These are phyloP conservation scores for Sparidentex hasta DNA, from an alignment of 2,797 vertebrate genomes.

Conservation along the genomic window DNA sequence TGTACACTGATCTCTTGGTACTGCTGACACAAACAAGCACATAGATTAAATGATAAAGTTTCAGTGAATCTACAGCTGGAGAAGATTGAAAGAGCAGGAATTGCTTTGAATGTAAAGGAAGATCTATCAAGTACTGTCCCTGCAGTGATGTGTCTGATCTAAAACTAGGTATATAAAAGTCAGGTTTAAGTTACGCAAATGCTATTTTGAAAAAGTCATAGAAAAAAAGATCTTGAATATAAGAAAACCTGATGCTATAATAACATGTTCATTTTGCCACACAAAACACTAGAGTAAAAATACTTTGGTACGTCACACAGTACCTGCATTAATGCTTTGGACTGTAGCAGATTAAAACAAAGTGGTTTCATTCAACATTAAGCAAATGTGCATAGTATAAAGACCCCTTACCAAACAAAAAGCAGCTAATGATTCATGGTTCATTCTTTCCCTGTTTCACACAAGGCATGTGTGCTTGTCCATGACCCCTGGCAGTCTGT, in stretches of 20 bases:
- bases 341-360: slow-evolving; percentile 30
- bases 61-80: not conserved
- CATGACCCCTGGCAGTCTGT: not conserved
- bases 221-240: not conserved
- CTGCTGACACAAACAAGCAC: slow-evolving; percentile 21
- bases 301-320: slow-evolving; percentile 42
- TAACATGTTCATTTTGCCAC: slow-evolving; percentile 13
- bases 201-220: not conserved
- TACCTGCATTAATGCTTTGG: slow-evolving; percentile 31
- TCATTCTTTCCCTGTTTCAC: slow-evolving; percentile 21
- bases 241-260: slow-evolving; percentile 15
- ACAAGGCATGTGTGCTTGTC: slow-evolving; percentile 20
- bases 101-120: not conserved
- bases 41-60: not conserved
- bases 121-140: not conserved
- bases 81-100: not conserved
- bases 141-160: not conserved
- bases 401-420: slow-evolving; percentile 11
- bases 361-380: slow-evolving; percentile 25
- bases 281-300: slow-evolving; percentile 43
- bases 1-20: slow-evolving; percentile 31
- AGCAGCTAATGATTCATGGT: slow-evolving; percentile 36
- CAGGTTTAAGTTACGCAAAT: not conserved
- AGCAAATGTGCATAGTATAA: slow-evolving; percentile 14
- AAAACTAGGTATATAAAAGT: slow-evolving; percentile 6